Evolutionary conservation across 2,888 invertebrate species (phyloP), one percentile per base, ranked within the genome.

Genomic region (Aspidiotus destructor): DNA sequence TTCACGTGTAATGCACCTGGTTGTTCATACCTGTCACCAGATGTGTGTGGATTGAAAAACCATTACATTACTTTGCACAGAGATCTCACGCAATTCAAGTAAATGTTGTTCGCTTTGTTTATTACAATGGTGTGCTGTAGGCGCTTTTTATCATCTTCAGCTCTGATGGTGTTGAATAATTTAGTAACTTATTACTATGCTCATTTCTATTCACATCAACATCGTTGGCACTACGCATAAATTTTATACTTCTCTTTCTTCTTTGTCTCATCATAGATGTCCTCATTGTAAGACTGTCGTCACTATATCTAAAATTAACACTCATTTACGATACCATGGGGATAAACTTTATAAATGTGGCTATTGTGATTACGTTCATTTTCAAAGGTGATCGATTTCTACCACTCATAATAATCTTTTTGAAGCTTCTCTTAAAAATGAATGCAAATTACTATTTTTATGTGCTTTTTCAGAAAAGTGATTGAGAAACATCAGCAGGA

Each of bases 271-370:
- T 28, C 28, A 28, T 28, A 28, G 80, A 70, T 91, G 91, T 76
- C 83, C 84, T 0, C 90, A 91, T 77, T 92, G 91, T 76, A 81
- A 83, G 17, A 78, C 80, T 82, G 72, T 76, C 76, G 69, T 73
- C 73, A 52, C 73, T 78, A 15, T 85, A 67, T 81, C 84, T n/a
- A 81, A 84, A 71, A 82, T 90, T 69, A 77, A 86, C 11, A 80
- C 82, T 62, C 92, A 92, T 77, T 80, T 91, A 70, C 84, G 85
- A 74, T 83, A 87, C 78, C 92, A 92, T 77, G 88, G 88, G 72
- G 78, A 80, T 8, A 81, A 81, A 70, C 77, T 92, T 48, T 89
- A 84, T 77, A 86, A 86, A 73, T 92, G 91, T 77, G 81, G 84
- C 0, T 78, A 80, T 70, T 92, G 92, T 74, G 75, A 79, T 48